A percentile compares a stretch with the other conserved stretches of the same genome.
Evolutionary conservation across 2,113 vertebrate genomes (phyloP).

Genomic region (Oplegnathus fasciatus): DNA sequence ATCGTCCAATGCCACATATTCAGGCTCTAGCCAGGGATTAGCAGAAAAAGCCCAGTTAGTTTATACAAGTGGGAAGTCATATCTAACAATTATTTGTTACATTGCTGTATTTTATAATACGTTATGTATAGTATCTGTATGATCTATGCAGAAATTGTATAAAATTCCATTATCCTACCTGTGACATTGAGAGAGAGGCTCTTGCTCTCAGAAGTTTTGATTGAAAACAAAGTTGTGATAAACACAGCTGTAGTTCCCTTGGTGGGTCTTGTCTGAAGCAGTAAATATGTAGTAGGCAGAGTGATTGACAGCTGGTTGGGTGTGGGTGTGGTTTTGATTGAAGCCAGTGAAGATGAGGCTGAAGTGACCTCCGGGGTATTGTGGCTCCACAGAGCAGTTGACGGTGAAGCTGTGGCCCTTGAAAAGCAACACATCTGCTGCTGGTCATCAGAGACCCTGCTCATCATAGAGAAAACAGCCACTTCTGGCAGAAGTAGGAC

Average conservation of each 20-base stretch:
- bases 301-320: slow-evolving; percentile 32
- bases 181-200: neutral
- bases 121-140: neutral
- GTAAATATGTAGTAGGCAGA: slow-evolving; percentile 3
- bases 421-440: neutral
- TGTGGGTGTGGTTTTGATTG: neutral
- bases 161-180: slow-evolving; percentile 1
- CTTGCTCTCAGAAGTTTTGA: slow-evolving; percentile 25
- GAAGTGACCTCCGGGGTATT: slow-evolving; percentile 36
- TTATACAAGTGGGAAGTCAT: neutral
- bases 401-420: slow-evolving; percentile 14
- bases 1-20: neutral
- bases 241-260: slow-evolving; percentile 39
- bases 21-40: neutral
- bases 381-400: slow-evolving; percentile 36
- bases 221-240: slow-evolving; percentile 43
- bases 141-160: neutral
- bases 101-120: neutral
- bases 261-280: neutral
- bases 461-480: neutral
- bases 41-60: neutral
- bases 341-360: slow-evolving; percentile 16
- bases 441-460: fast-evolving
- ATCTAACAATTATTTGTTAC: neutral
- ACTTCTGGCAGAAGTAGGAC: neutral